Evolutionary conservation across 2,113 vertebrate species (phyloP), one percentile per base, ranked within the genome.

Genomic region (Thryonomys swinderianus): DNA sequence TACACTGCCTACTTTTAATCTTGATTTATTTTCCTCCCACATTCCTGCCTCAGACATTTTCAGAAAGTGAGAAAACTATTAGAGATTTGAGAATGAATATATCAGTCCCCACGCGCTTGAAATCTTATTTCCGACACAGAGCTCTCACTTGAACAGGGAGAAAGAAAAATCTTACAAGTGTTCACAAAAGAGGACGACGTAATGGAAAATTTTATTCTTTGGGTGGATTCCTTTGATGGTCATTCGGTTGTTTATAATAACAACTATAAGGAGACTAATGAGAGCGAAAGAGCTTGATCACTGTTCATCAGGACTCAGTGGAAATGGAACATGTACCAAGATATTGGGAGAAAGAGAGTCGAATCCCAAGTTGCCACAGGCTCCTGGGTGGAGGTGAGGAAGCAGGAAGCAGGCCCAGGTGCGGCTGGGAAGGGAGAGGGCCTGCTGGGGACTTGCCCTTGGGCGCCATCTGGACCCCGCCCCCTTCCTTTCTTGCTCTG

Each of bases 1-100:
- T 69, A 88, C 80, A 4, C 34, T 21, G 87, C 90, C 86, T 90
- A 61, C 73, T 57, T 82, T 98, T 91, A 96, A 83, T 91, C 84
- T 61, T 48, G 79, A 79, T 89, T 95, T 73, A 62, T 94, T 96
- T 91, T 73, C 37, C 13, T 12, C 17, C 8, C 0, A 45, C 18
- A 25, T 0, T 40, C 25, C 34, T 16, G 34, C 62, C 51, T 6
- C 5, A 42, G 45, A 82, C 51, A 91, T 73, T 78, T 90, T 55
- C 61, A 73, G 53, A 57, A 97, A 93, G 51, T 32, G 69, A 84
- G 81, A 94, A 95, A 96, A 73, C 42, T 62, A 17, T 82, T 67
- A 94, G 45, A 92, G 86, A 23, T 64, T 92, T 61, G 3, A 40
- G 27, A 74, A 76, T 59, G n/a, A 83, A 69, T 21, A 64, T 17